Evolutionary conservation across 2,888 invertebrate species (phyloP), one percentile per base, ranked within the genome.

Genomic region (Ischnus inquisitorius): DNA sequence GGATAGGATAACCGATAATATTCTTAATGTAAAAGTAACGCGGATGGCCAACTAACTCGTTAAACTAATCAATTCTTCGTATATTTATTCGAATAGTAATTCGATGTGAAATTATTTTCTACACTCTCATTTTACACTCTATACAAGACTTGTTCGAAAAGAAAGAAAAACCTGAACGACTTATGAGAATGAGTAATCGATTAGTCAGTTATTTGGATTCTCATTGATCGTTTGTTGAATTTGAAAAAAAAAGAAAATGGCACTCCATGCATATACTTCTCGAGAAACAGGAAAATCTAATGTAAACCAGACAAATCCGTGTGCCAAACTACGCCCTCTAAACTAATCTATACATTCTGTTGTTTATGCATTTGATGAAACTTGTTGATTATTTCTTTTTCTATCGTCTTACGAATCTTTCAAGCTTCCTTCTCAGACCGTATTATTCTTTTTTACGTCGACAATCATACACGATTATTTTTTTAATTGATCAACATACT

Each of bases 301-400:
- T 48, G 34, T 25, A 74, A 64, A 39, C 25, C 64, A 68, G 43
- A 79, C 54, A 69, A 72, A 78, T 34, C 28, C 67, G 72, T 72
- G 84, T 85, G 85, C 85, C 85, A 85, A 85, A 85, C 48, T 48
- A 46, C 34, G 51, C 51, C 74, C 74, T 64, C 14, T 25, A 60
- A 60, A 74, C 34, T 64, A 48, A 74, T 71, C 19, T 80, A 74
- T 78, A 74, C 80, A 84, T 84, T 84, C 74, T 84, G 28, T 78
- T 81, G 43, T 57, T 74, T 80, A 62, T 84, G 80, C 80, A 84
- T 84, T 84, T 84, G 46, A 57, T 84, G 46, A 57, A 71, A 71
- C 48, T 16, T 68, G n/a, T 6, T 48, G n/a, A 54, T 19, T 57
- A 39, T 12, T 8, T 25, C 16, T 68, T 68, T 78, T 81, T 81